Percentiles rank a stretch among this genome's conserved stretches.
Evolutionary conservation across 2,113 vertebrate species (phyloP).

Genomic region (Gnathonemus echidnorhynchus): DNA sequence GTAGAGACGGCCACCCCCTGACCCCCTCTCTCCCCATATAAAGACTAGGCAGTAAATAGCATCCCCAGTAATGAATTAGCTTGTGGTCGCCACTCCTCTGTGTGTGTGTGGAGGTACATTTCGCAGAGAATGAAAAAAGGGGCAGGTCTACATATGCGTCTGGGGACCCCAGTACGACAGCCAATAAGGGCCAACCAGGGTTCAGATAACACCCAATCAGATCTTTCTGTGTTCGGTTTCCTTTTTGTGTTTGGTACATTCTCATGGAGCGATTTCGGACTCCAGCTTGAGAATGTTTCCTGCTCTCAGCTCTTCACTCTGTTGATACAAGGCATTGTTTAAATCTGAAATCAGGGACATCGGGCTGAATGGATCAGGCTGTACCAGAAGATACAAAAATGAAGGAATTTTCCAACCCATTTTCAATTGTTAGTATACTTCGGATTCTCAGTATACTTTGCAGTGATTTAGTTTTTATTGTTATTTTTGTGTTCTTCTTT

Average conservation of each 20-base stretch:
- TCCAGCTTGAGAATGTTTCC: conserved; percentile 6
- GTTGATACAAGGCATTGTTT: conserved; percentile 1
- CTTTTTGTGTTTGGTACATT: background rate
- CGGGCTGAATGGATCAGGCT: background rate
- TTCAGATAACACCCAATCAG: conserved; percentile 25
- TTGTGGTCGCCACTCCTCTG: conserved; percentile 35
- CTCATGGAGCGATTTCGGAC: background rate
- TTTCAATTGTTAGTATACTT: background rate
- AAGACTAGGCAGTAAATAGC: conserved; percentile 52
- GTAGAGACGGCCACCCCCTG: background rate
- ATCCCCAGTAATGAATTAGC: conserved; percentile 46
- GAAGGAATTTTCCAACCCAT: background rate
- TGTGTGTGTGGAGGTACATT: background rate
- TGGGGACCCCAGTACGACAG: background rate
- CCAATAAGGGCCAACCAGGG: conserved; percentile 25
- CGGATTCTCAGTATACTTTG: background rate
- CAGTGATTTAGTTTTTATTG: background rate
- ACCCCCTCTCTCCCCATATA: conserved; percentile 31
- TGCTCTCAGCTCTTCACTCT: conserved; percentile 11
- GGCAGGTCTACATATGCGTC: background rate
- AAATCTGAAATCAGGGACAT: background rate
- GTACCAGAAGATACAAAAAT: background rate
- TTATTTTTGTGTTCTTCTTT: background rate
- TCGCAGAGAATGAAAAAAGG: background rate
- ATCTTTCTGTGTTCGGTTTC: background rate